Percentiles rank a stretch among this genome's conserved stretches.
These are phyloP conservation scores for Sitta europaea DNA, from an alignment of 2,113 vertebrate genomes.

Conservation along the genomic window DNA sequence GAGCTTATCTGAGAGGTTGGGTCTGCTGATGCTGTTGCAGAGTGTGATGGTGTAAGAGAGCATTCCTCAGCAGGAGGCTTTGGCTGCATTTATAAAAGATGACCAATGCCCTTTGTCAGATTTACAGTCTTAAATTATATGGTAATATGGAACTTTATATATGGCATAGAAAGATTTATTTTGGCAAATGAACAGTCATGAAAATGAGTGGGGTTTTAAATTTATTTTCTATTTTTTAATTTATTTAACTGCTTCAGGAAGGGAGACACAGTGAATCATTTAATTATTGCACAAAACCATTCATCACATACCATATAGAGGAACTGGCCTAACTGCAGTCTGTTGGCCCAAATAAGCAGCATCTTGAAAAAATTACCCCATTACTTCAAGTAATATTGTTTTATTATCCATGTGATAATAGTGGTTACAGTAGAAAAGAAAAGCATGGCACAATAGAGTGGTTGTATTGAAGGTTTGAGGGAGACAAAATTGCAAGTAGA, in stretches of 20 bases:
- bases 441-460: neutral
- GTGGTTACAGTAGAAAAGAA: neutral
- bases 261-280: constrained; percentile 8
- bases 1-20: neutral
- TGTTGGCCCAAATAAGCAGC: constrained; percentile 27
- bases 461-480: neutral
- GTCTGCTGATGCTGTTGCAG: neutral
- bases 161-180: neutral
- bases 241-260: neutral
- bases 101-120: neutral
- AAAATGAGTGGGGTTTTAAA: neutral
- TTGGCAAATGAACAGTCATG: neutral
- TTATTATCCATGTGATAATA: neutral
- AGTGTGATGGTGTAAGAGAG: neutral
- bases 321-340: neutral
- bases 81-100: neutral
- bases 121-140: neutral
- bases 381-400: neutral
- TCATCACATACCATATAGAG: neutral
- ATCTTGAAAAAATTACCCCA: neutral
- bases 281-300: constrained; percentile 4
- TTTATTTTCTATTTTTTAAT: neutral
- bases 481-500: neutral
- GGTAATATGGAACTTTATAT: neutral
- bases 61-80: neutral